Evolutionary conservation across 1,140 invertebrate genomes (phyloP).

Genomic region (Musca domestica): DNA sequence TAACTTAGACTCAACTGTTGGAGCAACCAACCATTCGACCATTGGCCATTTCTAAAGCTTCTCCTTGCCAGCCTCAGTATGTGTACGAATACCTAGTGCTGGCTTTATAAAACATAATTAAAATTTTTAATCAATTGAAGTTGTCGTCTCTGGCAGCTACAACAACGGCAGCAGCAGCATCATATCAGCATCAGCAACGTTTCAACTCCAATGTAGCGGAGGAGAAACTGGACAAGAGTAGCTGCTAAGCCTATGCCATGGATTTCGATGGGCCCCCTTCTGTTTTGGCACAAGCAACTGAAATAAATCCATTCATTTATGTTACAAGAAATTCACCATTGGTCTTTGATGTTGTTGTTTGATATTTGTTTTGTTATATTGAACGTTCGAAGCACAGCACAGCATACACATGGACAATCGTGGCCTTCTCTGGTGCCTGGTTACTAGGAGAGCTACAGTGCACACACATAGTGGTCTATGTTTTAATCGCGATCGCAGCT

Average conservation of each 20-base stretch:
- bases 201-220: neutral
- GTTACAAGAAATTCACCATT: conserved; percentile 2
- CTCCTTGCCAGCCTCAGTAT: neutral
- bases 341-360: conserved; percentile 9
- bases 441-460: neutral
- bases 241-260: neutral
- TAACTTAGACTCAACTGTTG: neutral
- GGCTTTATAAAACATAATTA: conserved; percentile 26
- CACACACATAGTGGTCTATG: conserved; percentile 17
- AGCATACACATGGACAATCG: too few relatives aligned
- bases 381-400: conserved; percentile 17
- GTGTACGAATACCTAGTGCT: neutral
- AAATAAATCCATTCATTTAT: conserved; percentile 22
- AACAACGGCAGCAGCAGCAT: neutral
- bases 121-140: conserved; percentile 32
- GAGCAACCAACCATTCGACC: neutral
- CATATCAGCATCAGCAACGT: neutral
- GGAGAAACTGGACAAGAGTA: neutral
- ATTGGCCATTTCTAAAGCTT: too few relatives aligned
- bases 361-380: neutral
- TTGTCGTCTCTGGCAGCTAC: conserved; percentile 25
- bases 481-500: conserved; percentile 26
- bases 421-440: neutral
- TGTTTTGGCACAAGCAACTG: conserved; percentile 18
- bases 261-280: conserved; percentile 3